These are phyloP conservation scores for Agapornis canus DNA, from an alignment of 2,797 vertebrate genomes.

Conservation along the genomic window DNA sequence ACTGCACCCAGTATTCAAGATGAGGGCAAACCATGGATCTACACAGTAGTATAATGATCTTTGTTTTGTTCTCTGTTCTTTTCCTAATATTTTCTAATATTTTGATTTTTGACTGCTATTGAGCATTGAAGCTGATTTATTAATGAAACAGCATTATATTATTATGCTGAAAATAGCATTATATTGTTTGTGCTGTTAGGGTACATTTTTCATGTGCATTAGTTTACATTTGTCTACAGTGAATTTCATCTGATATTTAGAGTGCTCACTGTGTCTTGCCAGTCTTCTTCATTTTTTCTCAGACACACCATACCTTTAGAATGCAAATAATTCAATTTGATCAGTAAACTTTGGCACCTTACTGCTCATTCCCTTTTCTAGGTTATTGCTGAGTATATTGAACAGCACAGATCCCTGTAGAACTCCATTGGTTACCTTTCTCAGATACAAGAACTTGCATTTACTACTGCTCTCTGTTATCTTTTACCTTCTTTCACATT, in stretches of 20 bases:
- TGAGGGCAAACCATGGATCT: slow-evolving; percentile 70
- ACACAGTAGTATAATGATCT: slow-evolving; percentile 69
- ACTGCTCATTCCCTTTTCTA: slow-evolving; percentile 43
- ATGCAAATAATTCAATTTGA: neutral
- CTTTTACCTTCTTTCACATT: neutral
- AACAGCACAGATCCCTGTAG: neutral
- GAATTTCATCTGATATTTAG: slow-evolving; percentile 35
- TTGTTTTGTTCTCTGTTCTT: slow-evolving; percentile 60
- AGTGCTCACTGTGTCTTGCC: slow-evolving; percentile 22
- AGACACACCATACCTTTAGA: neutral
- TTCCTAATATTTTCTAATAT: slow-evolving; percentile 66
- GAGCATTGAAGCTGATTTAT: slow-evolving; percentile 48
- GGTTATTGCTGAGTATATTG: slow-evolving; percentile 21
- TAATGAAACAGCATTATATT: slow-evolving; percentile 37
- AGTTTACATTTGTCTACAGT: neutral
- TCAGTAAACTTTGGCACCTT: neutral
- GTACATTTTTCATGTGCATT: slow-evolving; percentile 12
- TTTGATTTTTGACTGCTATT: slow-evolving; percentile 7
- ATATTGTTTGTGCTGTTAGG: slow-evolving; percentile 7
- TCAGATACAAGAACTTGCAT: neutral
- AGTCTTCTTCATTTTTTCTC: slow-evolving; percentile 24
- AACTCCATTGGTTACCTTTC: slow-evolving; percentile 3
- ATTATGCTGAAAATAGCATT: slow-evolving; percentile 27
- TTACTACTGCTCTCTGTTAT: neutral
- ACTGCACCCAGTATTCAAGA: slow-evolving; percentile 68